phyloP scores from a whole-genome alignment of 2,113 vertebrate species.

The Calidris pygmaea region DNA sequence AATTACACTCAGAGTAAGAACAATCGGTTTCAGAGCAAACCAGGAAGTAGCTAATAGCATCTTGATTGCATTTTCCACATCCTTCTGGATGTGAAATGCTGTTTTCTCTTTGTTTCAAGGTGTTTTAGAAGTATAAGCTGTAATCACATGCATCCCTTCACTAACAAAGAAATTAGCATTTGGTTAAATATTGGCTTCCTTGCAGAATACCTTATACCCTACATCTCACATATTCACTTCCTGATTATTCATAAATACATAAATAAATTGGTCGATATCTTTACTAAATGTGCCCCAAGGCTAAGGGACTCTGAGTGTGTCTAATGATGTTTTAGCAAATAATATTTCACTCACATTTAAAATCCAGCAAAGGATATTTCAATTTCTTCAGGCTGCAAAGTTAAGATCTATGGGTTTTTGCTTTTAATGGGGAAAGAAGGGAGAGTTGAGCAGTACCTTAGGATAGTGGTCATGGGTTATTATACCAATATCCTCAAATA shows the following conservation, averaged over 20 bases:
- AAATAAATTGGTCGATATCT: background rate
- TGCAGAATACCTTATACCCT: background rate
- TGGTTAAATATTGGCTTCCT: background rate
- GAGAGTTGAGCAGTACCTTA: background rate
- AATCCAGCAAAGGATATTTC: slow-evolving; percentile 10
- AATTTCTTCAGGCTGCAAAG: slow-evolving; percentile 27
- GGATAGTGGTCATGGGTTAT: slow-evolving; percentile 46
- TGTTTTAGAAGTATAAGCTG: background rate
- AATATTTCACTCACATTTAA: slow-evolving; percentile 12
- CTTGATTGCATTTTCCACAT: background rate
- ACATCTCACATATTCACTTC: background rate
- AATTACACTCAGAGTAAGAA: background rate
- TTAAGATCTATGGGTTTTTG: slow-evolving; percentile 10
- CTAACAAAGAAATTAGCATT: background rate
- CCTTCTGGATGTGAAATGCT: background rate
- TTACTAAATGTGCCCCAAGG: background rate
- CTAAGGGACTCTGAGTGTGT: slow-evolving; percentile 39
- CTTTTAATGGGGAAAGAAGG: background rate
- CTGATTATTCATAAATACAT: slow-evolving; percentile 2
- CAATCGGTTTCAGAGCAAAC: background rate
- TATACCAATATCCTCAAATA: slow-evolving; percentile 57
- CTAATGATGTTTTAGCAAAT: slow-evolving; percentile 35
- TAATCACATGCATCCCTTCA: background rate
- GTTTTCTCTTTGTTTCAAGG: background rate
- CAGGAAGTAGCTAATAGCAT: background rate